Base-by-base conservation (phyloP, 2,113 vertebrate species). In the Megatriorchis doriae region DNA sequence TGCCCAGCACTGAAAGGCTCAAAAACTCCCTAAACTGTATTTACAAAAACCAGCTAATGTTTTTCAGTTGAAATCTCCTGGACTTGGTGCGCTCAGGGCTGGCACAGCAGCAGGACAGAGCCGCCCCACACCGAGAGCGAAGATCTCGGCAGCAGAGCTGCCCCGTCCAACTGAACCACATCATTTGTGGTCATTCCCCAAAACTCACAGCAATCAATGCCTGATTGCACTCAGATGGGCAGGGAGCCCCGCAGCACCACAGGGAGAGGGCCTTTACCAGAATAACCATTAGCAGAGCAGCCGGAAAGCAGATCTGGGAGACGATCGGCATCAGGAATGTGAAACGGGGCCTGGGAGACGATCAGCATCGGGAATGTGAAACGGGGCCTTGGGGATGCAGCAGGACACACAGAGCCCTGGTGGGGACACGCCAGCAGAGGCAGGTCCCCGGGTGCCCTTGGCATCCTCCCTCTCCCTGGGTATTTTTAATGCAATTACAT, bases 401-500 rank as follows among this genome's bases (percentile, higher is more conserved):
- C 14, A 3, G 84, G 92, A 94, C 84, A 83, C 9, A 1, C 7
- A 6, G 81, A 52, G 47, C 27, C 1, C 88, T 20, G 65, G 79
- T 19, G 77, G 85, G 90, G 59, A 94, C 66, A 5, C 27, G 50
- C 53, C 75, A 56, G 80, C 3, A 4, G 13, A 21, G 72, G 45
- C 88, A 67, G 91, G 78, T 78, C 82, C 82, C 91, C 3, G 45
- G 55, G 42, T 92, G 93, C 94, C 91, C 91, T 94, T 95, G 85
- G 96, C 88, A 48, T 79, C 38, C 82, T 80, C 92, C 94, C 81
- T 86, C 73, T 90, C 83, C 52, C 63, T 0, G 78, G 88, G 94
- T 95, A 96, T 97, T 97, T 97, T 94, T 96, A 92, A 59, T 89
- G 95, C 88, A 81, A 92, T 94, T 78, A 48, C 95, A 95, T 50